Base-by-base conservation (phyloP, 1,140 invertebrate genomes). In the Olivierus martensii region DNA sequence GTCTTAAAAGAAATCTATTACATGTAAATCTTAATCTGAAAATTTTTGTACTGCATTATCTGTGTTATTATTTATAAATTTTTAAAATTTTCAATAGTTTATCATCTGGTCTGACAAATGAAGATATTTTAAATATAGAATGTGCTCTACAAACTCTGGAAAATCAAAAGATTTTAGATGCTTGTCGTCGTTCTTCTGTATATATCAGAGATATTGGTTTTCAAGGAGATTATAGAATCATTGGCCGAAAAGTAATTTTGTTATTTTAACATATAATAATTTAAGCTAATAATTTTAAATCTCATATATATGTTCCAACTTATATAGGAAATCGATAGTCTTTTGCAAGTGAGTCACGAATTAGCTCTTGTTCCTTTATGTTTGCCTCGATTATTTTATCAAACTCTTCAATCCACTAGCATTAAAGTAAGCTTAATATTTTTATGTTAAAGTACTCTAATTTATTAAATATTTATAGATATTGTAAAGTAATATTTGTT, bases 341-440 rank as follows among this genome's bases (percentile, higher is more conserved):
- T 88, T 18, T 73, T 80, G 53, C 73, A 77, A 39, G 78, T 81
- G 51, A 78, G 81, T 1, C 72, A 77, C 39, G 69, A 80, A n/a
- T 64, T 87, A 37, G 72, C 78, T 36, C 74, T 73, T 51, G 76
- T 80, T 15, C 78, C 80, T 19, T 65, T 87, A 9, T 77, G 81
- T 38, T 77, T 85, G 60, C 86, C 90, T 15, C 73, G 90, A 37
- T 90, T 83, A 63, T 89, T 89, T 66, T 93, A 89, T 71, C 88
- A 93, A 75, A 78, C 80, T 6, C 69, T 90, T 10, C 88, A 92
- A 67, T 79, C 78, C 2, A 92, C 87, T 7, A 78, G 75, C 51
- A 78, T 87, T 2, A 76, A 73, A 66, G 72, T 76, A 58, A 68
- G 66, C 60, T 15, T 52, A 28, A n/a, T n/a, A n/a, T n/a, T n/a